Evolutionary conservation across 2,888 invertebrate genomes (phyloP), one percentile per base, ranked within the genome.

Genomic region (Melanophora roralis): DNA sequence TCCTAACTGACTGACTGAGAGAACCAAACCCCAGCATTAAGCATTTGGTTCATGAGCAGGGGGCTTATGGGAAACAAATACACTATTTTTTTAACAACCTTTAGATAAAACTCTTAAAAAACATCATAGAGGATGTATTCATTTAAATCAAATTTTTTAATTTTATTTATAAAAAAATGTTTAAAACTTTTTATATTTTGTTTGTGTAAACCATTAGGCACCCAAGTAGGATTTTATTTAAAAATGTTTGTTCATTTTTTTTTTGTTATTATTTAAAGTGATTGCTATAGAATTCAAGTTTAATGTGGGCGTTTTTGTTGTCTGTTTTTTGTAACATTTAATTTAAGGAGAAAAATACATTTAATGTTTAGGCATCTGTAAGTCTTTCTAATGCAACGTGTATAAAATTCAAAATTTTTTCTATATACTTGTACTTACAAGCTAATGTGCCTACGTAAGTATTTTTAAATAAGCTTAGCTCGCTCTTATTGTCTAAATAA

Each of bases 61-160:
- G n/a, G n/a, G 19, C 2, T 64, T 49, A 16, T 38, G 38, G n/a
- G 38, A 51, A 43, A 19, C 21, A 12, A n/a, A n/a, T n/a, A n/a
- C n/a, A n/a, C n/a, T n/a, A n/a, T n/a, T n/a, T n/a, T n/a, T n/a
- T n/a, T n/a, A n/a, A n/a, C n/a, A n/a, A n/a, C n/a, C 38, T 59
- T 27, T 27, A 27, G 27, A 27, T 27, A 27, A 3, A 27, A 27
- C 1, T 12, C 23, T 8, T 21, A 19, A 40, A 40, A 59, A 12
- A n/a, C 16, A 9, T 12, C 38, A 40, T 49, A 72, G 76, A 83
- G 83, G 83, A 82, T 83, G 83, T 81, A 81, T 81, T 82, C 83
- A 82, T 83, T 83, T 75, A 83, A 83, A 81, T 77, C 68, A 77
- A 60, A 82, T 83, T 82, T 82, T 82, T 83, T 77, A 81, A 27